Conservation (phyloP, 1,140 invertebrate species). For the Drosophila melanica region DNA sequence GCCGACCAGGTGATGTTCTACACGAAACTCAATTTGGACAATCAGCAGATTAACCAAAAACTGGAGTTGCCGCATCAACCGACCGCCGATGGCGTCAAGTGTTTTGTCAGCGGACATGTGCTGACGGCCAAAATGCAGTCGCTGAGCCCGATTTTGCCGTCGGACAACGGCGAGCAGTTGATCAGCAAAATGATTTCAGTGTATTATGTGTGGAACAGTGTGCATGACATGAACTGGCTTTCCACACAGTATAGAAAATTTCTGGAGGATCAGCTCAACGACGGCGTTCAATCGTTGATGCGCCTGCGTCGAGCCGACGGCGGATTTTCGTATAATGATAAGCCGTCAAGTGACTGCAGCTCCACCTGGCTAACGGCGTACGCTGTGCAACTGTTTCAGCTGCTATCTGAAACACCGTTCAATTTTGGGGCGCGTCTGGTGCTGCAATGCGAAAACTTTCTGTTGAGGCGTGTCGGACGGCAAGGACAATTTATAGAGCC, state of each 20-base stretch:
- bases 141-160: background rate
- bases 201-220: slow-evolving; percentile 20
- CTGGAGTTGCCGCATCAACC: background rate
- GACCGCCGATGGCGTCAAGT: slow-evolving; percentile 1
- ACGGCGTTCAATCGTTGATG: slow-evolving; percentile 35
- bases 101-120: slow-evolving; percentile 2
- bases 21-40: background rate
- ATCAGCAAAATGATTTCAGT: slow-evolving; percentile 35
- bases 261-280: slow-evolving; percentile 10
- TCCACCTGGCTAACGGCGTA: slow-evolving; percentile 41
- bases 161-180: slow-evolving; percentile 34
- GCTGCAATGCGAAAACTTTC: background rate
- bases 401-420: background rate
- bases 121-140: background rate
- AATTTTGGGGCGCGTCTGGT: background rate
- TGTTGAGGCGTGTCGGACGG: background rate
- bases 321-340: slow-evolving; percentile 10
- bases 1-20: background rate
- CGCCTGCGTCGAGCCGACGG: slow-evolving; percentile 6
- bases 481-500: slow-evolving; percentile 1
- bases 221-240: background rate
- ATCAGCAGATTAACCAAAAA: background rate
- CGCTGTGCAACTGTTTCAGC: slow-evolving; percentile 6
- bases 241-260: background rate
- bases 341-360: background rate